phyloP scores from a whole-genome alignment of 2,113 vertebrate species.

The Ceyx cyanopectus region DNA sequence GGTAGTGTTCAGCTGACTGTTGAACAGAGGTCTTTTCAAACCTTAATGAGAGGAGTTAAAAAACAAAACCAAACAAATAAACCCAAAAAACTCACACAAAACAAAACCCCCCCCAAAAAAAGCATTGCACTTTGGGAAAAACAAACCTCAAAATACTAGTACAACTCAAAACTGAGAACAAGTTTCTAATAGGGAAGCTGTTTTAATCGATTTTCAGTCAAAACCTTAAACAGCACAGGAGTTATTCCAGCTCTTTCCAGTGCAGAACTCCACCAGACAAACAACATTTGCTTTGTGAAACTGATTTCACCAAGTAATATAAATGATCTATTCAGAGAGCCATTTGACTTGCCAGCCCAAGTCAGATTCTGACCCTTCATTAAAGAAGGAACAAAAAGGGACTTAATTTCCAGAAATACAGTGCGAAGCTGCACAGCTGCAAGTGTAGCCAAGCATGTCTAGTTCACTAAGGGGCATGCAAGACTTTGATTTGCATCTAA shows the following conservation, averaged over 20 bases:
- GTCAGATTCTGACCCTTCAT: slow-evolving; percentile 20
- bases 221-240: neutral
- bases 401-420: slow-evolving; percentile 14
- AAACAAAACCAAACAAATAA: neutral
- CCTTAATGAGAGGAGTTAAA: too few relatives aligned
- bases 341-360: neutral
- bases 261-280: neutral
- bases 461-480: neutral
- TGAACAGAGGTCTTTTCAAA: too few relatives aligned
- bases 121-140: neutral
- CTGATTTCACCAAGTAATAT: neutral
- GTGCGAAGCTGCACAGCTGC: neutral
- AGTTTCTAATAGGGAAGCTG: neutral
- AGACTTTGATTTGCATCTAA: slow-evolving; percentile 17
- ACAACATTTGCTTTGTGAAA: neutral
- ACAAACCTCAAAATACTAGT: neutral
- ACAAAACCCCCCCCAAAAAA: too few relatives aligned
- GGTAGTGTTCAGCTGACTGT: too few relatives aligned
- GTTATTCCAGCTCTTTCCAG: neutral
- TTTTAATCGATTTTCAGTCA: neutral
- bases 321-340: neutral
- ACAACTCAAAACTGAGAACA: neutral
- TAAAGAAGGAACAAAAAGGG: neutral
- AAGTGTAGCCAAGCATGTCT: neutral
- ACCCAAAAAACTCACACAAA: neutral